A percentile compares a stretch with the other conserved stretches of the same genome.
phyloP scores from a whole-genome alignment of 1,140 invertebrate genomes.

The Brachionus sp. region DNA sequence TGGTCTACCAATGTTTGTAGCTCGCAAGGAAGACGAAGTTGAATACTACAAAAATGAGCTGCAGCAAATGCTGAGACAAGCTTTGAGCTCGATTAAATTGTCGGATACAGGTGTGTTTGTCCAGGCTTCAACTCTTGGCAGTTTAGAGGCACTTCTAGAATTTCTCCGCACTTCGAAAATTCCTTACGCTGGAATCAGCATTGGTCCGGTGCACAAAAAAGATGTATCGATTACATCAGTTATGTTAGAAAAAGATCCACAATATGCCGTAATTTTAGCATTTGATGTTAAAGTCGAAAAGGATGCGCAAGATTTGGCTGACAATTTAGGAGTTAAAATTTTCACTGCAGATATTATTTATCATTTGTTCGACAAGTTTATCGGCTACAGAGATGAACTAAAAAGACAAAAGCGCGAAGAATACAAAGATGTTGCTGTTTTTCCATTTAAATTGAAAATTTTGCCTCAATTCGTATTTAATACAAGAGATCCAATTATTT shows the following conservation, averaged over 20 bases:
- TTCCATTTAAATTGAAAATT: slow-evolving; percentile 88
- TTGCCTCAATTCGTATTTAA: slow-evolving; percentile 92
- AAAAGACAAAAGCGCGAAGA: slow-evolving; percentile 87
- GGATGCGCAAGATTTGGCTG: slow-evolving; percentile 94
- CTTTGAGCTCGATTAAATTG: slow-evolving; percentile 84
- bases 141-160: slow-evolving; percentile 91
- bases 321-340: slow-evolving; percentile 80
- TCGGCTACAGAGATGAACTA: slow-evolving; percentile 86
- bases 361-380: slow-evolving; percentile 97
- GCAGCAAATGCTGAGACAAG: slow-evolving; percentile 74
- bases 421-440: slow-evolving; percentile 87
- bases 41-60: slow-evolving; percentile 78
- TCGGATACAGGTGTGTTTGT: slow-evolving; percentile 90
- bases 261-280: slow-evolving; percentile 93
- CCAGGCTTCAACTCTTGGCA: slow-evolving; percentile 95
- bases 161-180: slow-evolving; percentile 92
- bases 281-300: slow-evolving; percentile 98
- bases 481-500: slow-evolving; percentile 91
- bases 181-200: slow-evolving; percentile 96
- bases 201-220: slow-evolving; percentile 97
- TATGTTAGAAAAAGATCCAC: slow-evolving; percentile 95
- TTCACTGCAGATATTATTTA: slow-evolving; percentile 99
- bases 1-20: slow-evolving; percentile 69
- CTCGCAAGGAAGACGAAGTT: slow-evolving; percentile 86
- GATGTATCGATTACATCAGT: slow-evolving; percentile 99